Evolutionary conservation across 2,888 invertebrate species (phyloP), one percentile per base, ranked within the genome.

Genomic region (Agonopterix alstromeriana): DNA sequence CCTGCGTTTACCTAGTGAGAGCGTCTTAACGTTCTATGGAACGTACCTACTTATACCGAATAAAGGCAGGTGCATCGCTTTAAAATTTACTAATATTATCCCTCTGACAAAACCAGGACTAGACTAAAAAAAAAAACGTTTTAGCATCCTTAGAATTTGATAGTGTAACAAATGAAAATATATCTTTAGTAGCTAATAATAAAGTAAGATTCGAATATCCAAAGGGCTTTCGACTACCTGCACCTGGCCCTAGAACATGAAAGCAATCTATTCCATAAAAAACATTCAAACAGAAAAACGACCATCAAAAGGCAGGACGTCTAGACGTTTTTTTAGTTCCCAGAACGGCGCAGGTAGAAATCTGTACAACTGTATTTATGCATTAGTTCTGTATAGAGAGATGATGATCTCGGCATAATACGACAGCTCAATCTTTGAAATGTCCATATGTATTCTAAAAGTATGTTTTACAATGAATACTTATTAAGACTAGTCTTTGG

Each of bases 241-340:
- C 86, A 77, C 65, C 74, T 77, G 77, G 75, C 72, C 65, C 78
- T 82, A 82, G 83, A 72, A 64, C 70, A 73, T 75, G 69, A 69
- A 73, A 73, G 76, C 73, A 71, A 74, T 76, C 71, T 71, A 67
- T 73, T 70, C 63, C 65, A 77, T 75, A 85, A 85, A 85, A 86
- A 82, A 76, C 57, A 71, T 77, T 76, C 67, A 69, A 76, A 77
- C 78, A 81, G 79, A 82, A 82, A 80, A 73, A 73, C 66, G 27
- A 27, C 27, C 73, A 73, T 82, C 73, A 72, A 77, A 76, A 78
- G 76, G 74, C 84, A 87, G 85, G 83, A 79, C 78, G 85, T 86
- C 87, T 87, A 87, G 87, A 86, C 82, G 60, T 72, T 66, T 57
- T 69, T 82, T 82, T 65, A 63, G 55, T 82, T 83, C 80, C 63